Percentiles rank a stretch among this genome's conserved stretches.
Evolutionary conservation across 1,140 invertebrate genomes (phyloP).

Genomic region (Cryptotermes secundus): DNA sequence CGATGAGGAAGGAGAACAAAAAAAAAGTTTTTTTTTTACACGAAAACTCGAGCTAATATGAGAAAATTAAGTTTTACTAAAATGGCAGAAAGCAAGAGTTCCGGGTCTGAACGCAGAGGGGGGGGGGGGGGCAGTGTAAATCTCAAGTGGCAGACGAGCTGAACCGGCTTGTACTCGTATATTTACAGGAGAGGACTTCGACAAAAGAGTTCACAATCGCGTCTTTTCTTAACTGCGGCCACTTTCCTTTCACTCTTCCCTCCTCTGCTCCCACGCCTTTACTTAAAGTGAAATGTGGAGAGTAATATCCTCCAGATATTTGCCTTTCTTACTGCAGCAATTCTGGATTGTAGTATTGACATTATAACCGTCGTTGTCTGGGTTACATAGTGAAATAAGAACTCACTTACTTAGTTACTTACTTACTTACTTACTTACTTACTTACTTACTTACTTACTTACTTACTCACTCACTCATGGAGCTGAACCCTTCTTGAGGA

Average conservation of each 20-base stretch:
- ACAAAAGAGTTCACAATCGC: constrained; percentile 29
- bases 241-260: neutral
- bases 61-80: constrained; percentile 35
- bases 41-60: constrained; percentile 29
- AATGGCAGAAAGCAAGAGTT: constrained; percentile 29
- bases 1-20: constrained; percentile 19
- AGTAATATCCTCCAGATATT: neutral
- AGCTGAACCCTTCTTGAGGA: too few relatives aligned
- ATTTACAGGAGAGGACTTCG: constrained; percentile 19
- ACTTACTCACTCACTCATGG: too few relatives aligned
- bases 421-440: too few relatives aligned
- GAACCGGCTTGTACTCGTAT: neutral
- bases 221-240: constrained; percentile 21
- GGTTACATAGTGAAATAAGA: too few relatives aligned
- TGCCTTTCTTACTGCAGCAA: neutral
- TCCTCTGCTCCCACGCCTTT: neutral
- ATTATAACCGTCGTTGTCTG: neutral
- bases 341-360: neutral
- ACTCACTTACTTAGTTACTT: too few relatives aligned
- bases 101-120: neutral
- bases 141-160: neutral
- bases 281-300: neutral
- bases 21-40: constrained; percentile 29
- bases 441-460: too few relatives aligned
- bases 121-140: neutral